Conservation (phyloP, 2,888 invertebrate species). For the Erebia ligea region DNA sequence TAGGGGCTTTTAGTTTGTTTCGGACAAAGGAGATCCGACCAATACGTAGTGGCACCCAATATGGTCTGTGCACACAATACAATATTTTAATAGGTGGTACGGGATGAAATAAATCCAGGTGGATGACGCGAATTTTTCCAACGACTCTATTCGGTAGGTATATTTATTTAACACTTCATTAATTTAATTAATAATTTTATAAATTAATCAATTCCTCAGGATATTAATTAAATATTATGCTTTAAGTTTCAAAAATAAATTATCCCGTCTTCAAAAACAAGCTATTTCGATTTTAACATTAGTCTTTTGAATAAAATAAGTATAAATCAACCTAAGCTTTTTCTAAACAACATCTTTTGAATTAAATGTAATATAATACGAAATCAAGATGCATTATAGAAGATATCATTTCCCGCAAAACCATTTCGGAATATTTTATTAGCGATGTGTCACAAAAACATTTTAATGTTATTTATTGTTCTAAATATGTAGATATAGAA, state of each 20-base stretch:
- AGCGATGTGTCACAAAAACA: background rate
- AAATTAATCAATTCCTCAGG: constrained; percentile 4
- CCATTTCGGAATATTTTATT: constrained; percentile 3
- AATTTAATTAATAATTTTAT: background rate
- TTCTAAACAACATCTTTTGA: background rate
- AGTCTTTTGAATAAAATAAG: constrained; percentile 11
- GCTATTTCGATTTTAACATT: background rate
- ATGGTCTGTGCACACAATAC: no score
- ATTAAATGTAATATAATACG: background rate
- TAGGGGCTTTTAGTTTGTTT: no score
- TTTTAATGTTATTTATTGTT: constrained; percentile 8
- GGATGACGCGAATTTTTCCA: no score
- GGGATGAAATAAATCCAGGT: background rate
- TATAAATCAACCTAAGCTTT: background rate
- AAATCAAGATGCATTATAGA: background rate
- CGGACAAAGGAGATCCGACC: no score
- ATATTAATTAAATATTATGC: background rate
- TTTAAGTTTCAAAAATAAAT: background rate
- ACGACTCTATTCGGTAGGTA: background rate
- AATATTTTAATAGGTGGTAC: no score
- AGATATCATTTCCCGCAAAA: background rate
- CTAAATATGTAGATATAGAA: background rate
- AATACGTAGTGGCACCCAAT: no score
- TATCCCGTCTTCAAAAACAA: constrained; percentile 4
- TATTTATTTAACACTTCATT: no score